Percentiles rank a stretch among this genome's conserved stretches.
Evolutionary conservation across 2,113 vertebrate genomes (phyloP).

Genomic region (Paramormyrops kingsleyae): DNA sequence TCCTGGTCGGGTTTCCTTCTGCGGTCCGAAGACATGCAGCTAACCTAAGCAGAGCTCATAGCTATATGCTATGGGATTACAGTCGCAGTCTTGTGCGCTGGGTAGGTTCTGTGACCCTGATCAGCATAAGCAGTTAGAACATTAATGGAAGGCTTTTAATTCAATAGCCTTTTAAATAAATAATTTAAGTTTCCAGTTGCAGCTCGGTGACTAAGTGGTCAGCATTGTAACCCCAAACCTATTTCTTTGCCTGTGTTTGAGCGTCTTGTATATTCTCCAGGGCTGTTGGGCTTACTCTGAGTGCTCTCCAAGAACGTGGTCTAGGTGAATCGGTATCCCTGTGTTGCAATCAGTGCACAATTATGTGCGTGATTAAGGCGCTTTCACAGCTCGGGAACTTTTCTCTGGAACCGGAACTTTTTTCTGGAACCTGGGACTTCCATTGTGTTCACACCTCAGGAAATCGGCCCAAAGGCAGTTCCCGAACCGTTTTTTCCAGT

Average conservation of each 20-base stretch:
- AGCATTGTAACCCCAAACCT: background rate
- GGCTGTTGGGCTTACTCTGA: background rate
- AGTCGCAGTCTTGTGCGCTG: background rate
- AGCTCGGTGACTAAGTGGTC: background rate
- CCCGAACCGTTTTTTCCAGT: too few relatives aligned
- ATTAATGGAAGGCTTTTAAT: background rate
- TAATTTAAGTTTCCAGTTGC: background rate
- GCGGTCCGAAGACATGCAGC: background rate
- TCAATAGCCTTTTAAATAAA: background rate
- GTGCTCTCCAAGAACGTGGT: background rate
- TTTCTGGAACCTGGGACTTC: background rate
- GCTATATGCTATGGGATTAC: background rate
- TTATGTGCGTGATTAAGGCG: background rate
- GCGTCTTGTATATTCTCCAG: background rate
- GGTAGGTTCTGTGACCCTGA: background rate
- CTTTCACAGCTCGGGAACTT: background rate
- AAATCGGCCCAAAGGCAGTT: too few relatives aligned
- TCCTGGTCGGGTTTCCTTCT: background rate
- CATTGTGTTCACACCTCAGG: background rate
- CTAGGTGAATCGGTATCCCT: background rate
- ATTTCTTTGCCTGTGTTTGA: background rate
- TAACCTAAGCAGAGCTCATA: background rate
- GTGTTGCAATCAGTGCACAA: background rate
- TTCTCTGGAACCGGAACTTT: background rate
- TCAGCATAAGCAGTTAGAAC: background rate